Evolutionary conservation across 2,888 invertebrate species (phyloP).

Genomic region (Idaea biselata): DNA sequence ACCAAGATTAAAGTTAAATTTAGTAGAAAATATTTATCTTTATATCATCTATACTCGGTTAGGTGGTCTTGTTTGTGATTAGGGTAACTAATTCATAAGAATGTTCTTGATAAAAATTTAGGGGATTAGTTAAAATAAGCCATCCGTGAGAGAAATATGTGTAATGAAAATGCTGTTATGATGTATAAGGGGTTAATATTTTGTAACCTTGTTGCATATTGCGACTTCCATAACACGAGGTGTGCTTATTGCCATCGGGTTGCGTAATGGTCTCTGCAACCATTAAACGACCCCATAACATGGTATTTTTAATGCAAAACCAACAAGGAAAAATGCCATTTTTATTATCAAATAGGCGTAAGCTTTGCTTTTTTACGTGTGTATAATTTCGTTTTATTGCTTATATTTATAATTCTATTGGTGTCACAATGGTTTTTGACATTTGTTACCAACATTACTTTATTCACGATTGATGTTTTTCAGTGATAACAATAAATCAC

Average conservation of each 20-base stretch:
- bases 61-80: constrained; percentile 62
- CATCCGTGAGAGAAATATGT: constrained; percentile 15
- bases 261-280: constrained; percentile 63
- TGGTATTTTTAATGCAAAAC: constrained; percentile 65
- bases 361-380: constrained; percentile 53
- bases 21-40: constrained; percentile 79
- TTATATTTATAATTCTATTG: constrained; percentile 60
- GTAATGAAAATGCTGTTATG: constrained; percentile 12
- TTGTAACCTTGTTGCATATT: constrained; percentile 55
- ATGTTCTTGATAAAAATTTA: constrained; percentile 37
- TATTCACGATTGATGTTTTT: not conserved
- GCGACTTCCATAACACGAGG: constrained; percentile 70
- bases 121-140: constrained; percentile 40
- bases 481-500: not conserved
- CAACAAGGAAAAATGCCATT: constrained; percentile 64
- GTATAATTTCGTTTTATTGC: constrained; percentile 63
- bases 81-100: constrained; percentile 52
- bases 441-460: constrained; percentile 33
- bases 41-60: constrained; percentile 41
- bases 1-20: constrained; percentile 75
- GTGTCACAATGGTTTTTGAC: constrained; percentile 38
- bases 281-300: constrained; percentile 67
- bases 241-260: constrained; percentile 64
- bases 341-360: constrained; percentile 63
- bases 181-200: constrained; percentile 42